These are phyloP conservation scores for Chelon labrosus DNA, from an alignment of 2,797 vertebrate species.

Conservation along the genomic window DNA sequence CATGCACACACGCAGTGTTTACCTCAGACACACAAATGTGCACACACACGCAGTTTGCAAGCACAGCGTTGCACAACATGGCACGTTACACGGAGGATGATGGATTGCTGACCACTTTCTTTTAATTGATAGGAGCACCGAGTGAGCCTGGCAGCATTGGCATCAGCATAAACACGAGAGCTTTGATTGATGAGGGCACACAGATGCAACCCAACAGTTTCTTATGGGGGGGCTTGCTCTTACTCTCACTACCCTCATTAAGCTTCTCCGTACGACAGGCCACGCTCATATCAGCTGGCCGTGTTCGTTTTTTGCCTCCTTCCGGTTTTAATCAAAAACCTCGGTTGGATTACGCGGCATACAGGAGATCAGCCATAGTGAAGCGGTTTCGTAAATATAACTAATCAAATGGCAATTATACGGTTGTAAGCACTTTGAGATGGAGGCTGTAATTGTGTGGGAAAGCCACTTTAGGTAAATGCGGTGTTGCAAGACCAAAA, in stretches of 20 bases:
- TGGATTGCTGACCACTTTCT: slow-evolving; percentile 71
- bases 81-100: slow-evolving; percentile 60
- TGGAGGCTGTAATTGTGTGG: not conserved
- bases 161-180: slow-evolving; percentile 69
- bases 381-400: slow-evolving; percentile 9
- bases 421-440: slow-evolving; percentile 15
- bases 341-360: slow-evolving; percentile 7
- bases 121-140: slow-evolving; percentile 78
- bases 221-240: slow-evolving; percentile 27
- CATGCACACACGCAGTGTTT: slow-evolving; percentile 3
- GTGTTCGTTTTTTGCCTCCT: not conserved
- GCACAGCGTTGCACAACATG: slow-evolving; percentile 20
- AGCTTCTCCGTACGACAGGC: slow-evolving; percentile 17
- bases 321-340: slow-evolving; percentile 17
- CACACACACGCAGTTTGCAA: not conserved
- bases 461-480: slow-evolving; percentile 13
- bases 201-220: slow-evolving; percentile 44
- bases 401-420: slow-evolving; percentile 8
- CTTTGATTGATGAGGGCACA: slow-evolving; percentile 73
- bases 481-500: not conserved
- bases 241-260: slow-evolving; percentile 39
- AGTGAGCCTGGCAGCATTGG: slow-evolving; percentile 65
- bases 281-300: not conserved
- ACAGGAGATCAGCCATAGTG: not conserved
- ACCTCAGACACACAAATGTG: slow-evolving; percentile 2